Base-by-base conservation (phyloP, 1,140 invertebrate species). In the Metopolophium dirhodum region DNA sequence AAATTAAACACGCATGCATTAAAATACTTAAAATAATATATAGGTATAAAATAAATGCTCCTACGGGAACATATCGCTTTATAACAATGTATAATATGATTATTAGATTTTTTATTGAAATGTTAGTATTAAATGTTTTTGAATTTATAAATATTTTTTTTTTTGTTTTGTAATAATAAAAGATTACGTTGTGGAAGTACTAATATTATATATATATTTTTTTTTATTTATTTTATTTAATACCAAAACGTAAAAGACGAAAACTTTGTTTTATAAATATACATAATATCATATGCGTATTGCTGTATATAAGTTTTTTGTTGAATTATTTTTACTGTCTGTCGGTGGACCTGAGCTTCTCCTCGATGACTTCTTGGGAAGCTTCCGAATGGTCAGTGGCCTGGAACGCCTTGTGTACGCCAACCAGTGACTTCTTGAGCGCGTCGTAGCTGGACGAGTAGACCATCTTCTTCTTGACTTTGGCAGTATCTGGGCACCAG, bases 391-490 rank as follows among this genome's bases (percentile, higher is more conserved):
- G 96, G 95, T 99, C 98, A 94, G 98, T 99, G 95, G 98, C 96
- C 95, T 99, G 99, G 95, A 99, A 98, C 96, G 99, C 99, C 96
- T 99, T 99, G 96, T 98, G 98, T 94, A 99, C 97, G 95, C 99
- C 99, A 94, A 98, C 98, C 95, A 99, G 96, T 94, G 98, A 98
- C 95, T 99, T 98, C 96, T 99, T 99, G 94, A 99, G 96, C 94
- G 98, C 98, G 96, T 99, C 98, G 95, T 99, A 99, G 96, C 98
- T 98, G 95, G 45, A 95, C 94, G 99, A 99, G 96, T 99, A 99
- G 96, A 99, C 97, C 98, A 99, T 99, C 97, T 99, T 99, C 97
- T 99, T 99, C 96, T 99, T 99, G 94, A 99, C 98, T 96, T 98
- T 98, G 94, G 98, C 98, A 95, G 97, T 98, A 96, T 99, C 98